These are phyloP conservation scores for Varanus komodoensis DNA, from an alignment of 2,113 vertebrate genomes.

Conservation along the genomic window DNA sequence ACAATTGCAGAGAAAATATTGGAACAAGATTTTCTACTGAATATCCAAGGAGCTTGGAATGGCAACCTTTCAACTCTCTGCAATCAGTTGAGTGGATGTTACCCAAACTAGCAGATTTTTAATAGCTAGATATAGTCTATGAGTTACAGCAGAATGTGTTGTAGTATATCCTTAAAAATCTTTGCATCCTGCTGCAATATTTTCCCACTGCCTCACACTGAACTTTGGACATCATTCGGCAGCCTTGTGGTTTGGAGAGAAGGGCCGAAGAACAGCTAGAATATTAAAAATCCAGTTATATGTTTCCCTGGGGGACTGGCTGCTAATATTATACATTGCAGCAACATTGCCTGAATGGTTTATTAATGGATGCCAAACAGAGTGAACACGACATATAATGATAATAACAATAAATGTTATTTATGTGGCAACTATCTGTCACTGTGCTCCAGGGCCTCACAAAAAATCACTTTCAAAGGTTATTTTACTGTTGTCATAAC, in stretches of 20 bases:
- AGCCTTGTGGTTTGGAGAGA: conserved; percentile 51
- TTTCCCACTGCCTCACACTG: background rate
- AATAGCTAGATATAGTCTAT: conserved; percentile 41
- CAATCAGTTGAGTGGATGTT: conserved; percentile 63
- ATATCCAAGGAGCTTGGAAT: conserved; percentile 11
- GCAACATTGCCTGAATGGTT: conserved; percentile 81
- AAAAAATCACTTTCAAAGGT: conserved; percentile 74
- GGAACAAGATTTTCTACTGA: background rate
- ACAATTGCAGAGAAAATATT: background rate
- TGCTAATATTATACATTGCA: conserved; percentile 79
- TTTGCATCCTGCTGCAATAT: conserved; percentile 51
- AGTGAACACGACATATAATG: conserved; percentile 80
- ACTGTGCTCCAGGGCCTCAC: conserved; percentile 71
- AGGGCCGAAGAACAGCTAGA: conserved; percentile 70
- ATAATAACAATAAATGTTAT: conserved; percentile 84
- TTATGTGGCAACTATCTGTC: conserved; percentile 72
- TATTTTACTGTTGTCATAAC: conserved; percentile 61
- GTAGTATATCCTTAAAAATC: conserved; percentile 45
- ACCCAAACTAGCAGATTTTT: conserved; percentile 69
- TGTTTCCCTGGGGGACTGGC: conserved; percentile 72
- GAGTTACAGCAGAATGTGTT: conserved; percentile 39
- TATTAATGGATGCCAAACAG: conserved; percentile 82
- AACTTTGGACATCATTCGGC: conserved; percentile 66
- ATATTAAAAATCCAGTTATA: conserved; percentile 77
- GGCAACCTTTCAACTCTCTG: conserved; percentile 30